A percentile compares a stretch with the other conserved stretches of the same genome.
Evolutionary conservation across 2,888 invertebrate genomes (phyloP).

Genomic region (Monopis laevigella): DNA sequence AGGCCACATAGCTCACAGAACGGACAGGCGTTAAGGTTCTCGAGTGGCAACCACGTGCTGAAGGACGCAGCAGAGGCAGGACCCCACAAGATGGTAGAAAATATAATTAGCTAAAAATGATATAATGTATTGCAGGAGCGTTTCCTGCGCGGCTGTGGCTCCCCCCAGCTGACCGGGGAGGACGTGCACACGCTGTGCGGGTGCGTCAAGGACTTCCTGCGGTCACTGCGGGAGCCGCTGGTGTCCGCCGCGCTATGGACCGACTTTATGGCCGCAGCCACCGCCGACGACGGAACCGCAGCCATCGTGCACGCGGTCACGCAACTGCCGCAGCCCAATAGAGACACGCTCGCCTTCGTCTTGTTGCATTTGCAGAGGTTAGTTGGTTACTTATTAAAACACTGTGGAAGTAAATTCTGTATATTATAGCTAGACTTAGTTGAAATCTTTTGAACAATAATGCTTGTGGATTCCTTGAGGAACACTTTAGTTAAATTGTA

Average conservation of each 20-base stretch:
- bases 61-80: no score
- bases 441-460: no score
- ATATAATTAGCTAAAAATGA: no score
- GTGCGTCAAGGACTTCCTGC: conserved; percentile 93
- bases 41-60: no score
- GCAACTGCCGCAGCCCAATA: conserved; percentile 89
- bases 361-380: conserved; percentile 88
- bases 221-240: conserved; percentile 88
- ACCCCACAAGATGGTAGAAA: no score
- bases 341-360: conserved; percentile 94
- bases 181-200: conserved; percentile 93
- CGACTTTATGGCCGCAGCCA: conserved; percentile 79
- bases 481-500: no score
- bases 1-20: no score
- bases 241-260: conserved; percentile 84
- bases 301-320: conserved; percentile 80
- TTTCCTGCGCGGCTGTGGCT: conserved; percentile 85
- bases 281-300: conserved; percentile 67
- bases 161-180: conserved; percentile 77
- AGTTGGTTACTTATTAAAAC: conserved; percentile 22
- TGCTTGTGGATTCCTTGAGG: no score
- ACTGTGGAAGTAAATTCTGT: no score
- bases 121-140: conserved; percentile 73
- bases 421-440: no score
- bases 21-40: no score